Conservation (phyloP, 2,113 vertebrate species). For the Machaerirhynchus nigripectus region DNA sequence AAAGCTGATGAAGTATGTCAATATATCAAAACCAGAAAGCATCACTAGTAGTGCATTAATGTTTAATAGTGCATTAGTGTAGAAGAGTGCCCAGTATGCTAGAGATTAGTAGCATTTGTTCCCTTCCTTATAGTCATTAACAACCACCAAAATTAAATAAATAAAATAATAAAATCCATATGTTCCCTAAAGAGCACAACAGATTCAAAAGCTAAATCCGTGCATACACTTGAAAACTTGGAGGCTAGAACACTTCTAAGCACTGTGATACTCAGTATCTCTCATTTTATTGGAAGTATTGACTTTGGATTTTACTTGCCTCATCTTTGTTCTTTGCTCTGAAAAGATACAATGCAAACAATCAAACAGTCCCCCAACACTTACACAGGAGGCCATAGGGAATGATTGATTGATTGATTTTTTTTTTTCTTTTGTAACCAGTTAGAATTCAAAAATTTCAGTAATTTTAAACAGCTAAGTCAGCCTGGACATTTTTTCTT, state of each 20-base stretch:
- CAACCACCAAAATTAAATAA: neutral
- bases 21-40: neutral
- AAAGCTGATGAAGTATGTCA: neutral
- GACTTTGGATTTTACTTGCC: neutral
- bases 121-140: neutral
- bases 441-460: neutral
- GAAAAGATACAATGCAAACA: neutral
- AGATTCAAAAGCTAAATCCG: neutral
- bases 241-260: neutral
- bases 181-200: neutral
- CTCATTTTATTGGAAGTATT: neutral
- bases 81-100: neutral
- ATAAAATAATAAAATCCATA: neutral
- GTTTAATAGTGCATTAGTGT: neutral
- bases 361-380: rapidly evolving
- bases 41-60: neutral
- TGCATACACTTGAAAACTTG: neutral
- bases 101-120: neutral
- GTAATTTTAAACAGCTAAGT: neutral
- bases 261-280: neutral
- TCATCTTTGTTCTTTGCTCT: neutral
- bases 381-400: neutral
- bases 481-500: neutral
- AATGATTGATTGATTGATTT: too few species aligned
- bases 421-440: neutral